These are phyloP conservation scores for Micromesistius poutassou DNA, from an alignment of 2,797 vertebrate species.

Conservation along the genomic window DNA sequence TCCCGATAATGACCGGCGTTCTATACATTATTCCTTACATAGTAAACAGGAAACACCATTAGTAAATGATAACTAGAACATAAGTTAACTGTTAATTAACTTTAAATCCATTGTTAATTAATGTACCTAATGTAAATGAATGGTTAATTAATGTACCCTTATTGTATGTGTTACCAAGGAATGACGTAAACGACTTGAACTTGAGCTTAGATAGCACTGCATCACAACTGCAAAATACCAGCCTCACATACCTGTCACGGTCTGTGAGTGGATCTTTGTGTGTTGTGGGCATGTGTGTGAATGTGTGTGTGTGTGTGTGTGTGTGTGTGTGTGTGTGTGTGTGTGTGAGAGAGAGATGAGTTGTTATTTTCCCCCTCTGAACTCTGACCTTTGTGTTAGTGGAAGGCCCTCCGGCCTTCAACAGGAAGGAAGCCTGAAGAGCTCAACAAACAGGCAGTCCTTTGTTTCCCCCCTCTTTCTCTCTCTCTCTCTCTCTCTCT, in stretches of 20 bases:
- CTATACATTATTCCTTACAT: too few relatives aligned
- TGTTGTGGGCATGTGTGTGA: too few relatives aligned
- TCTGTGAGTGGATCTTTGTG: neutral
- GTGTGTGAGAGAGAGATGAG: neutral
- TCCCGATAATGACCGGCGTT: too few relatives aligned
- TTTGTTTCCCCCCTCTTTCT: neutral
- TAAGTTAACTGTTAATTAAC: too few relatives aligned
- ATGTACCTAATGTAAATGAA: too few relatives aligned
- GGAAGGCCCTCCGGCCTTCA: neutral
- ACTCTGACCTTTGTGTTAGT: neutral
- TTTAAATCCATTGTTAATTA: too few relatives aligned
- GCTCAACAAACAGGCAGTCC: neutral
- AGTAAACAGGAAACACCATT: too few relatives aligned
- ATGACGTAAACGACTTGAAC: neutral
- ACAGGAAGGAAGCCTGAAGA: slow-evolving; percentile 3
- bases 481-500: too few relatives aligned
- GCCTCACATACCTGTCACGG: neutral
- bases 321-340: neutral
- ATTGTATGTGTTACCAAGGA: too few relatives aligned
- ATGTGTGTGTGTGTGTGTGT: neutral
- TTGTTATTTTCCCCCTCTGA: neutral
- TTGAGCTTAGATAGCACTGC: neutral
- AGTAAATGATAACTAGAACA: too few relatives aligned
- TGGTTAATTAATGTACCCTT: too few relatives aligned
- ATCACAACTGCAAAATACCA: neutral